Conservation (phyloP, 1,140 invertebrate species). For the Stegodyphus mimosarum region DNA sequence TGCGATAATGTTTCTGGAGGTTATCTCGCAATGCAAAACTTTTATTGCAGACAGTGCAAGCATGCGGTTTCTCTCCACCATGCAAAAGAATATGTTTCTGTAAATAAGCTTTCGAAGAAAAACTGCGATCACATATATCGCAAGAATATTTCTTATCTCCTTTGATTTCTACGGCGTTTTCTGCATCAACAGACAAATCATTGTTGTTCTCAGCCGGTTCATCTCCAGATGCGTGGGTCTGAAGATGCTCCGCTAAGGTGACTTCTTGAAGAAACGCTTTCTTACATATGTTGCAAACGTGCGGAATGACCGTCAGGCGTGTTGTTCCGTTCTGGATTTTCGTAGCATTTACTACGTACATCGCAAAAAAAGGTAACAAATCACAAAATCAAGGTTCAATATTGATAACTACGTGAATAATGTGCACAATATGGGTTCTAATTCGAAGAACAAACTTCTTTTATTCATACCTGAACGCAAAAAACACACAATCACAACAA, state of each 20-base stretch:
- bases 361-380: not conserved
- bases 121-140: conserved; percentile 13
- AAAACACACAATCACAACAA: too few relatives aligned
- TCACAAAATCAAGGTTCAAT: too few relatives aligned
- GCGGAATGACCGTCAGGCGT: conserved; percentile 23
- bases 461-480: too few relatives aligned
- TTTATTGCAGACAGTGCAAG: conserved; percentile 25
- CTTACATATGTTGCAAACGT: conserved; percentile 37
- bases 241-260: conserved; percentile 3
- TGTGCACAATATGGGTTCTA: too few relatives aligned
- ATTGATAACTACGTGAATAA: too few relatives aligned
- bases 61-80: conserved; percentile 19
- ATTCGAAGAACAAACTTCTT: too few relatives aligned
- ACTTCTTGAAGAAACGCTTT: conserved; percentile 37
- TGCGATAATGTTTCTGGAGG: conserved; percentile 24
- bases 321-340: conserved; percentile 18
- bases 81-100: conserved; percentile 33
- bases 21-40: conserved; percentile 16
- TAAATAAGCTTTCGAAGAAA: conserved; percentile 23
- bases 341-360: conserved; percentile 23
- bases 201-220: not conserved
- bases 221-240: not conserved
- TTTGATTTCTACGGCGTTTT: not conserved
- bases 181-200: not conserved
- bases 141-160: conserved; percentile 9